Conservation (phyloP, 2,888 invertebrate genomes). For the Agrochola macilenta region DNA sequence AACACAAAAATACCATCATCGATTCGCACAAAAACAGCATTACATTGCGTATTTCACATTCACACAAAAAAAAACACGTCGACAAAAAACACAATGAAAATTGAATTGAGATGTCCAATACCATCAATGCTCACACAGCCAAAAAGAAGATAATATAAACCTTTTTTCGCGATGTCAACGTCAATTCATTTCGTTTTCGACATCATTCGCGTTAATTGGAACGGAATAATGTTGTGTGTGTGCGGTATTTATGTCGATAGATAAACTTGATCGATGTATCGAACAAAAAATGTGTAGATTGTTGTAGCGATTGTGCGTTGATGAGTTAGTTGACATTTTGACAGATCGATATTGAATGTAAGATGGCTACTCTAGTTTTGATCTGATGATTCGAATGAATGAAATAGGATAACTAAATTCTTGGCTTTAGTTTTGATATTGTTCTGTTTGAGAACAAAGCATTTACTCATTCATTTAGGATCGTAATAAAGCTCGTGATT, state of each 20-base stretch:
- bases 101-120: slow-evolving; percentile 58
- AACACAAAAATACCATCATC: neutral
- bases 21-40: slow-evolving; percentile 20
- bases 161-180: slow-evolving; percentile 41
- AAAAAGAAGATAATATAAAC: slow-evolving; percentile 11
- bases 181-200: slow-evolving; percentile 49
- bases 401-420: neutral
- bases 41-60: slow-evolving; percentile 22
- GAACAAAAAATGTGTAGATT: slow-evolving; percentile 54
- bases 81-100: slow-evolving; percentile 50
- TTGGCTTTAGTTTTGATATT: neutral
- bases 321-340: slow-evolving; percentile 44
- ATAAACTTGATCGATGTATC: slow-evolving; percentile 42
- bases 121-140: slow-evolving; percentile 31
- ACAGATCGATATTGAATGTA: slow-evolving; percentile 43
- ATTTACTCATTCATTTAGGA: neutral
- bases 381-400: neutral
- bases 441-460: neutral
- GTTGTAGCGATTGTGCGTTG: slow-evolving; percentile 38
- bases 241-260: slow-evolving; percentile 51
- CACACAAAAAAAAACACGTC: slow-evolving; percentile 6
- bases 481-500: too few species aligned
- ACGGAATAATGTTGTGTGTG: slow-evolving; percentile 58
- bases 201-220: slow-evolving; percentile 57
- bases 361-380: neutral